These are phyloP conservation scores for Gorsachius magnificus DNA, from an alignment of 2,797 vertebrate species.

Conservation along the genomic window DNA sequence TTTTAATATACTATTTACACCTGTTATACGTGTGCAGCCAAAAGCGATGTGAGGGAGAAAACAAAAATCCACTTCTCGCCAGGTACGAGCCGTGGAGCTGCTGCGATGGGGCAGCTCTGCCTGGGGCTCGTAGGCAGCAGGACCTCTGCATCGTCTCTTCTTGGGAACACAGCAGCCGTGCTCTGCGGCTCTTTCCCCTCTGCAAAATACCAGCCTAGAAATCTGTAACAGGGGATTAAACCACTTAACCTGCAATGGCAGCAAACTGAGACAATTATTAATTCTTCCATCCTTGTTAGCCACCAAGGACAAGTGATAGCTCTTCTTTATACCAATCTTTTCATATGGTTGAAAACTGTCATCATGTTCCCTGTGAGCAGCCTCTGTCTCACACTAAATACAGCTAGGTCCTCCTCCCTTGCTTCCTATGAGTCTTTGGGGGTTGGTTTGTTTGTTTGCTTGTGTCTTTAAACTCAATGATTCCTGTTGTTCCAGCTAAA, in stretches of 20 bases:
- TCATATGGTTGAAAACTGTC: background rate
- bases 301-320: background rate
- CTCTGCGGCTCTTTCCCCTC: background rate
- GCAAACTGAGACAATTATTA: background rate
- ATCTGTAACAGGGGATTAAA: background rate
- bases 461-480: background rate
- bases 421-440: background rate
- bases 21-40: background rate
- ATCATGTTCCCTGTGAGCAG: background rate
- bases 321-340: background rate
- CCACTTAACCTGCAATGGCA: background rate
- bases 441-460: background rate
- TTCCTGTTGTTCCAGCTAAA: background rate
- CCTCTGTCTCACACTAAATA: background rate
- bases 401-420: background rate
- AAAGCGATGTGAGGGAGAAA: background rate
- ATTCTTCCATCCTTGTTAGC: background rate
- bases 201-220: background rate
- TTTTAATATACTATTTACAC: background rate
- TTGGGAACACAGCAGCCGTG: background rate
- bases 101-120: background rate
- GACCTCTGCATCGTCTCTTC: background rate
- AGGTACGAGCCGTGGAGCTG: background rate
- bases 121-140: fast-evolving
- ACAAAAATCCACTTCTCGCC: background rate